Evolutionary conservation across 1,140 invertebrate species (phyloP), one percentile per base, ranked within the genome.

Genomic region (Leptinotarsa lineolata): DNA sequence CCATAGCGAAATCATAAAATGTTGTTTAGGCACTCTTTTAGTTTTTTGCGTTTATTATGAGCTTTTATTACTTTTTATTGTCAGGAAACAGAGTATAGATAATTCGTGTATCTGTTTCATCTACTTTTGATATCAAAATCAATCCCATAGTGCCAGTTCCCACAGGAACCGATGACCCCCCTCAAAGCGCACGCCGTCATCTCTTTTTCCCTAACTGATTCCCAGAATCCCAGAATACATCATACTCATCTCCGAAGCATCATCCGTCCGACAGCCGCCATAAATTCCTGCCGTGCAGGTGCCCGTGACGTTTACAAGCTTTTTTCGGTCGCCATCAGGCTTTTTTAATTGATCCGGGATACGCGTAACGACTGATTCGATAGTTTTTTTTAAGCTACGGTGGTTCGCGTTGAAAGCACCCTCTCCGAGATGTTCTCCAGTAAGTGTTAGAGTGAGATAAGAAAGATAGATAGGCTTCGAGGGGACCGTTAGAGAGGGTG

Each of bases 361-460:
- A 70, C 59, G 24, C 59, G 60, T 70, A 70, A 70, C 68, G 54
- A 60, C 13, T 22, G 58, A 30, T 39, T 60, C 24, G 24, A 60
- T 70, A 60, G 45, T 58, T 70, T 70, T 70, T 45, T 54, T 54
- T 54, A 54, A 70, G 22, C 68, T 39, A 58, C 68, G 68, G 54
- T 70, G 68, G 68, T 30, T 70, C 39, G 54, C 59, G 68, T 70
- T 70, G 68, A 70, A 70, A 70, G 68, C 59, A 60, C 68, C 68
- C 68, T 70, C 59, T 70, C 58, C 18, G 58, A 63, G 68, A 44
- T 61, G 12, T 24, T 60, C 60, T 70, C 59, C 44, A 24, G 54
- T 60, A 70, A 60, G 68, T 58, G 54, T 70, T 58, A 60, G 59
- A 54, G 48, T 16, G 48, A 54, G 48, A 54, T 54, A 70, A 39